Conservation (phyloP, 35 echinoderm and acorn worm species). For the Lytechinus variegatus region DNA sequence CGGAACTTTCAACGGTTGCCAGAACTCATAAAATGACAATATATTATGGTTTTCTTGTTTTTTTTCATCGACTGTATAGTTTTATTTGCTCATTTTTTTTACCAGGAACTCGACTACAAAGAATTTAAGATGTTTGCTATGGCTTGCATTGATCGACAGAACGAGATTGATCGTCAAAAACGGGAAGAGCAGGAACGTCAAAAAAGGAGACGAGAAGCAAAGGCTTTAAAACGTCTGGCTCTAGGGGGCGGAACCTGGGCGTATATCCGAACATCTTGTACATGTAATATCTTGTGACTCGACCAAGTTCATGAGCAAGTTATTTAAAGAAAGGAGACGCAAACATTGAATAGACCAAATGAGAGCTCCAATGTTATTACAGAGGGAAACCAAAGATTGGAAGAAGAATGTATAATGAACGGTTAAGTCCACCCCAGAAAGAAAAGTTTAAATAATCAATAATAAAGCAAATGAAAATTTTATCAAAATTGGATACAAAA, state of each 20-base stretch:
- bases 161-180: constrained; percentile 87
- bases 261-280: not conserved
- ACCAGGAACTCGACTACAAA: constrained; percentile 93
- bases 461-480: too few species aligned
- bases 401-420: too few species aligned
- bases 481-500: too few species aligned
- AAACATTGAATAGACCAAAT: too few species aligned
- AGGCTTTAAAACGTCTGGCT: constrained; percentile 41
- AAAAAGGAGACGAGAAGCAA: constrained; percentile 62
- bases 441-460: too few species aligned
- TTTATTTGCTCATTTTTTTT: not conserved
- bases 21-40: not conserved
- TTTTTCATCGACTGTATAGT: too few species aligned
- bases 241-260: not conserved
- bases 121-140: constrained; percentile 99
- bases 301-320: not conserved
- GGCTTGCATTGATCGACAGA: constrained; percentile 97
- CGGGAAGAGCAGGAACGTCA: constrained; percentile 72
- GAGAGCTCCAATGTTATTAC: too few species aligned
- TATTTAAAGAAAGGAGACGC: too few species aligned
- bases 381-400: too few species aligned
- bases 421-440: too few species aligned
- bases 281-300: not conserved
- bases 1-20: not conserved
- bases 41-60: not conserved